These are phyloP conservation scores for Lepilemur septentrionalis DNA, from an alignment of 2,797 vertebrate genomes.

Conservation along the genomic window DNA sequence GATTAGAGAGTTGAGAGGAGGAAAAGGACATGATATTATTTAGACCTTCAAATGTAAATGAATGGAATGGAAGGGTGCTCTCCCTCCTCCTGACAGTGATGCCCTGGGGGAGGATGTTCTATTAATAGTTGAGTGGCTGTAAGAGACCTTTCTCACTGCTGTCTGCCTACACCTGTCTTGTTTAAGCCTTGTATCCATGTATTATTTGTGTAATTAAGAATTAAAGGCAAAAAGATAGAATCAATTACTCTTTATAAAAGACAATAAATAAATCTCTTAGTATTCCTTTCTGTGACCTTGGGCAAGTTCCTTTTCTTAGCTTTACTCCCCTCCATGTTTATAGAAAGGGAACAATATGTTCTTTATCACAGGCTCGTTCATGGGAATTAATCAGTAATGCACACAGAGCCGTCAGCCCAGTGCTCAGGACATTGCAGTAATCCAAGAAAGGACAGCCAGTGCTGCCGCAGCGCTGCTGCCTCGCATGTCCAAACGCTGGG, in stretches of 20 bases:
- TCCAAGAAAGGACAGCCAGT: not conserved
- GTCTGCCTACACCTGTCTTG: not conserved
- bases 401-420: not conserved
- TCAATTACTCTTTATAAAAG: not conserved
- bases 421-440: not conserved
- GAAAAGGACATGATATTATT: not conserved
- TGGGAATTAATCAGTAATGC: not conserved
- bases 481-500: not conserved
- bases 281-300: not conserved
- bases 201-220: not conserved
- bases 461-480: not conserved
- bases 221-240: not conserved
- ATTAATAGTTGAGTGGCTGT: not conserved
- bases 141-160: not conserved
- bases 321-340: not conserved
- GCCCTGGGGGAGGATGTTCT: not conserved
- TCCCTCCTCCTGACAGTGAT: not conserved
- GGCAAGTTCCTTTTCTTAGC: not conserved
- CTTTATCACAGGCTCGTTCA: not conserved
- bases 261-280: not conserved
- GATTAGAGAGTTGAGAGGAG: not conserved
- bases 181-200: not conserved
- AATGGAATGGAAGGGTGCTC: not conserved
- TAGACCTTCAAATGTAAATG: not conserved
- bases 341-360: not conserved